Base-by-base conservation (phyloP, 2,113 vertebrate species). In the Anhinga rufa region DNA sequence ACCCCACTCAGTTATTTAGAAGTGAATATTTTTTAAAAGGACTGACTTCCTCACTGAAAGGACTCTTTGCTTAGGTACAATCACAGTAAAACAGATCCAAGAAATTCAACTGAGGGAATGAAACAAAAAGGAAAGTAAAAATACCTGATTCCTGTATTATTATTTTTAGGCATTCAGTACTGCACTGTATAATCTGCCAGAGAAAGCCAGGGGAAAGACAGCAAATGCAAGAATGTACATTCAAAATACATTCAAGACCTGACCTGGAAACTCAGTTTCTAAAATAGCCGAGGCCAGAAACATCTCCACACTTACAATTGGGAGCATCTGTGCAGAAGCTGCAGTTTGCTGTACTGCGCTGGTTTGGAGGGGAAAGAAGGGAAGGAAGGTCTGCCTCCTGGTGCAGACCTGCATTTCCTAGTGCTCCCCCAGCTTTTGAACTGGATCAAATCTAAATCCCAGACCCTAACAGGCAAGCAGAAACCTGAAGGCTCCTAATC, bases 1-100 rank as follows among this genome's bases (percentile, higher is more conserved):
- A 96, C 14, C 19, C 52, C 54, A 31, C 81, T 94, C 49, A 91
- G 86, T 80, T 94, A 94, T 92, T 96, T 88, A 90, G 60, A 92
- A 83, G 42, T 31, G 31, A 75, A 21, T 31, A 42, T 90, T 84
- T 97, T 95, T 92, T 57, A 29, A 60, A 92, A 90, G 49, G 21
- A 62, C 64, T 44, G 54, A 36, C 44, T 92, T 55, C 21, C 36
- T 81, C 15, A 26, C 32, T 64, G 51, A 92, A 94, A 95, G 40
- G 28, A 62, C 15, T 87, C 54, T 92, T 36, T 81, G 40, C 69
- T 74, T 66, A 44, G 36, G 24, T 61, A 81, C n/a, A 70, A 32
- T 20, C 40, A 38, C 60, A 57, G 25, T 26, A 81, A 87, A 96
- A 84, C 34, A 80, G 28, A 93, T 42, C 9, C 22, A 82, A 72